These are phyloP conservation scores for Tragelaphus oryx DNA, from an alignment of 2,797 vertebrate species.

Conservation along the genomic window DNA sequence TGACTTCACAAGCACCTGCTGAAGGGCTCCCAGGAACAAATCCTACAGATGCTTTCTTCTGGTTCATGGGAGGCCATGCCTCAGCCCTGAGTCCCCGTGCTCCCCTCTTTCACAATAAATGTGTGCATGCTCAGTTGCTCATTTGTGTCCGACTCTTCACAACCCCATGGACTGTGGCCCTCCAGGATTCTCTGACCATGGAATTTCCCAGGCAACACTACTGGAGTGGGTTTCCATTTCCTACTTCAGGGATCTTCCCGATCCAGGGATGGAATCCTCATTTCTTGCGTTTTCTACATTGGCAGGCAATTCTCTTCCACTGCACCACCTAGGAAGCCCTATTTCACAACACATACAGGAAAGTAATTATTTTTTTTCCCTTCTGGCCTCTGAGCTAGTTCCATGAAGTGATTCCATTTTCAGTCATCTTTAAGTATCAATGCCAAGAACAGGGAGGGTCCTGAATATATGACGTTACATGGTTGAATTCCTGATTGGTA, in stretches of 20 bases:
- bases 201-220: not conserved
- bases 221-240: not conserved
- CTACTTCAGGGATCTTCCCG: not conserved
- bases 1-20: not conserved
- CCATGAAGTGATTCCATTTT: not conserved
- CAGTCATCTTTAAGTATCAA: not conserved
- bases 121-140: not conserved
- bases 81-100: not conserved
- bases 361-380: not conserved
- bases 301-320: not conserved
- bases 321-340: not conserved
- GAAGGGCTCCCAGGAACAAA: not conserved
- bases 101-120: not conserved
- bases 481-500: not conserved
- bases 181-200: not conserved
- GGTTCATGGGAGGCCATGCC: not conserved
- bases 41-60: not conserved
- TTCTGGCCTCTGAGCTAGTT: not conserved
- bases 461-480: not conserved
- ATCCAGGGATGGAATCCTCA: not conserved
- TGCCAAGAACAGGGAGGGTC: slow-evolving; percentile 2
- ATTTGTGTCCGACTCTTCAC: not conserved
- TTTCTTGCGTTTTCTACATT: not conserved
- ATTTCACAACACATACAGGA: not conserved
- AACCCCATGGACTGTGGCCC: not conserved